A percentile compares a stretch with the other conserved stretches of the same genome.
phyloP scores from a whole-genome alignment of 2,888 invertebrate species.

The Erebia palarica region DNA sequence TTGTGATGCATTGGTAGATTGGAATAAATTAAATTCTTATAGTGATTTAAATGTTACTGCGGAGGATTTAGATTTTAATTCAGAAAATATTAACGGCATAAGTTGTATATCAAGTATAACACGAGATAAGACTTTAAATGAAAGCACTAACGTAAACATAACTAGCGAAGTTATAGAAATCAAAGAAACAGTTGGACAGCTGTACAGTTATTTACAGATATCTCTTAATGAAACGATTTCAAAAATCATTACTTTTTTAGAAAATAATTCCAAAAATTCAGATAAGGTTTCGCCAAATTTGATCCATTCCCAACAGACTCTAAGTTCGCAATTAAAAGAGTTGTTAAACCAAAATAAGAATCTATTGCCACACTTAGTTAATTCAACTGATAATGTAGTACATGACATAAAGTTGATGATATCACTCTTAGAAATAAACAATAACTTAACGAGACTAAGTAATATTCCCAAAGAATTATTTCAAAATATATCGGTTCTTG shows the following conservation, averaged over 20 bases:
- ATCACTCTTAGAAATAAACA: slow-evolving; percentile 25
- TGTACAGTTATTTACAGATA: slow-evolving; percentile 21
- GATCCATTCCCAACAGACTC: slow-evolving; percentile 7
- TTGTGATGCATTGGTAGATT: slow-evolving; percentile 31
- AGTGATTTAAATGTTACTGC: slow-evolving; percentile 28
- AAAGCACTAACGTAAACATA: slow-evolving; percentile 15
- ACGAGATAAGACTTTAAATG: neutral
- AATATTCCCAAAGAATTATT: slow-evolving; percentile 25
- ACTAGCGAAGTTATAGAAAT: slow-evolving; percentile 20
- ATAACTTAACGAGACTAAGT: slow-evolving; percentile 19
- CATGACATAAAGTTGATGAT: slow-evolving; percentile 22
- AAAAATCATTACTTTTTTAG: slow-evolving; percentile 1
- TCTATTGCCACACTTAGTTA: slow-evolving; percentile 9
- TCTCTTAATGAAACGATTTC: slow-evolving; percentile 15
- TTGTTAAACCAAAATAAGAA: slow-evolving; percentile 15
- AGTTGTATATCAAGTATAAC: slow-evolving; percentile 26
- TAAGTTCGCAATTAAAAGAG: slow-evolving; percentile 1
- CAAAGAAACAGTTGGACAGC: slow-evolving; percentile 8
- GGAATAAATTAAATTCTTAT: slow-evolving; percentile 13
- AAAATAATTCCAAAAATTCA: neutral
- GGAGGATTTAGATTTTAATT: slow-evolving; percentile 29
- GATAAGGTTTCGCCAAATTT: neutral
- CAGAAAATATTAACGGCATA: slow-evolving; percentile 38
- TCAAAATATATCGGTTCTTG: neutral
- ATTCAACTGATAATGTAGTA: slow-evolving; percentile 15